phyloP scores from a whole-genome alignment of 2,113 vertebrate genomes.

The Suncus etruscus region DNA sequence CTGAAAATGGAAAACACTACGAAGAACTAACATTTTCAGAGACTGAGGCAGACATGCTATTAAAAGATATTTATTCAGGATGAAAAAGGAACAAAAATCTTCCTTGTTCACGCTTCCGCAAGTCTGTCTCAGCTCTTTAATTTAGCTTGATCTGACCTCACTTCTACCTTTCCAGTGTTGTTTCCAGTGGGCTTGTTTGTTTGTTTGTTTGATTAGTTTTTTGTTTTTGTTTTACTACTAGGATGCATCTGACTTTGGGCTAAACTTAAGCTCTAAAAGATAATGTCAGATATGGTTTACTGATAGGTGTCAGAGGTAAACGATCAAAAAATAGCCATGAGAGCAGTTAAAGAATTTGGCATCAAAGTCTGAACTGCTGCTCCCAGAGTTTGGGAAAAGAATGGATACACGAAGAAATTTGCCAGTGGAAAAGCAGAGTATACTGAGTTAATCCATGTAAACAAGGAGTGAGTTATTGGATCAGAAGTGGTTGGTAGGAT shows the following conservation, averaged over 20 bases:
- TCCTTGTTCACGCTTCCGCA: neutral
- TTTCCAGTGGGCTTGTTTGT: neutral
- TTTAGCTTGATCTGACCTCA: slow-evolving; percentile 39
- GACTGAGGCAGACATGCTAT: slow-evolving; percentile 32
- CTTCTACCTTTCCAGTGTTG: neutral
- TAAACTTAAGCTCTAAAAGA: neutral
- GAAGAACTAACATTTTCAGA: slow-evolving; percentile 46
- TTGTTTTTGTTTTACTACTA: neutral
- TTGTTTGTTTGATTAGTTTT: no score
- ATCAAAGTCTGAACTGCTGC: neutral
- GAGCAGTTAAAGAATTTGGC: neutral
- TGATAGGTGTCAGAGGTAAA: neutral
- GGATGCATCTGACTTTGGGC: neutral
- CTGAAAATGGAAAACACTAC: neutral
- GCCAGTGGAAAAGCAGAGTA: neutral
- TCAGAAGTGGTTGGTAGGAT: neutral
- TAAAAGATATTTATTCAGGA: slow-evolving; percentile 13
- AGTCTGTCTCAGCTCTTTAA: neutral
- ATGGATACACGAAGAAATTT: neutral
- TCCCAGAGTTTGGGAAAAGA: slow-evolving; percentile 1
- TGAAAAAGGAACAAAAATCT: neutral
- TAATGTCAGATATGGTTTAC: neutral
- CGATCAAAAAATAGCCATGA: slow-evolving; percentile 42
- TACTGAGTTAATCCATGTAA: neutral
- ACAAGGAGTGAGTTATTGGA: neutral